phyloP scores from a whole-genome alignment of 2,113 vertebrate species.

The Dipodomys merriami region DNA sequence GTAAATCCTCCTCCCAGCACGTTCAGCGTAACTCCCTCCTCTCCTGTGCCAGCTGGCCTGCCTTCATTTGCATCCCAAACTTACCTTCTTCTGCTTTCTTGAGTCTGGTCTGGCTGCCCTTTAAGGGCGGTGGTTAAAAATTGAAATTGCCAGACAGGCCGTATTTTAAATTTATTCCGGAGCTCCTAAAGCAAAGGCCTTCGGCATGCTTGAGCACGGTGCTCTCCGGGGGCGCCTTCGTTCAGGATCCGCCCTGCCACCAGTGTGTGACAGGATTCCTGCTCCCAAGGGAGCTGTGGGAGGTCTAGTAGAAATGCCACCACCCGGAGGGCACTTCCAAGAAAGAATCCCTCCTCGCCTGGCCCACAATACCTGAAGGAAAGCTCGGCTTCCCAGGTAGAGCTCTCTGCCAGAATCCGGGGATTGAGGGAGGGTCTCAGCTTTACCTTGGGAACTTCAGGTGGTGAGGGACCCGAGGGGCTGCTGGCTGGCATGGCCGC shows the following conservation, averaged over 20 bases:
- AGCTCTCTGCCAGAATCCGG: rapidly evolving
- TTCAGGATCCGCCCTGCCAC: neutral
- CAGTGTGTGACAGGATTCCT: constrained; percentile 40
- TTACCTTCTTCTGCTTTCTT: constrained; percentile 43
- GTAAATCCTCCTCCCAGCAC: neutral
- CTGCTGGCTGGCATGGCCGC: too few species aligned
- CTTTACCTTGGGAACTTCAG: neutral
- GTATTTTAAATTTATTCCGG: constrained; percentile 58
- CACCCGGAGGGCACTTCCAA: constrained; percentile 25
- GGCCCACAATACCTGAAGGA: neutral
- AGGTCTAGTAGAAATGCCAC: constrained; percentile 15
- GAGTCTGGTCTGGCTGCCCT: constrained; percentile 21
- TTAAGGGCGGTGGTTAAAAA: constrained; percentile 65
- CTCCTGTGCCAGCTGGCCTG: neutral
- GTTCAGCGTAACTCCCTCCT: neutral
- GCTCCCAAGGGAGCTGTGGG: constrained; percentile 22
- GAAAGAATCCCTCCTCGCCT: neutral
- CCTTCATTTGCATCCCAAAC: constrained; percentile 60
- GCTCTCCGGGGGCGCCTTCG: neutral
- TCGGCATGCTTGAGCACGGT: constrained; percentile 25
- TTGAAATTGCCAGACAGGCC: constrained; percentile 48
- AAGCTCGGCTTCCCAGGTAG: rapidly evolving
- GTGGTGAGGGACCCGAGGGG: neutral
- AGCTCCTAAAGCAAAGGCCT: constrained; percentile 40
- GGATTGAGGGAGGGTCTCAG: neutral